Percentiles rank a stretch among this genome's conserved stretches.
Evolutionary conservation across 2,888 invertebrate species (phyloP).

Genomic region (Carterocephalus palaemon): DNA sequence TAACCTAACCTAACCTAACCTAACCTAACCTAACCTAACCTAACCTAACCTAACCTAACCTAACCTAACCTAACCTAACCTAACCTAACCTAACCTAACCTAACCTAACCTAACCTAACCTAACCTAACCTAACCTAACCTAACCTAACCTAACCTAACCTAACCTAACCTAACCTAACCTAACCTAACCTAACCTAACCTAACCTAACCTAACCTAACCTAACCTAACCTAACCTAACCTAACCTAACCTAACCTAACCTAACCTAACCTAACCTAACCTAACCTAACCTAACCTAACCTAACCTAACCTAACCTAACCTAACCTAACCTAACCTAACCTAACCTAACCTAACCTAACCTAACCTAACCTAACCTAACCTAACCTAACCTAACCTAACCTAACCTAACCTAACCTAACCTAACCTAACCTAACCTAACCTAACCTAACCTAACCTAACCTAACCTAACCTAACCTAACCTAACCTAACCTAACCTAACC

Average conservation of each 20-base stretch:
- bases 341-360: conserved; percentile 11
- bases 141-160: conserved; percentile 32
- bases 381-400: conserved; percentile 4
- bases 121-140: conserved; percentile 31
- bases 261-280: conserved; percentile 18
- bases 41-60: conserved; percentile 25
- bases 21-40: conserved; percentile 26
- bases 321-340: conserved; percentile 10
- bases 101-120: conserved; percentile 30
- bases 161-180: conserved; percentile 26
- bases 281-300: conserved; percentile 20
- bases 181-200: conserved; percentile 30
- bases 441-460: not conserved
- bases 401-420: conserved; percentile 11
- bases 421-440: conserved; percentile 12
- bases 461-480: not conserved
- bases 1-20: conserved; percentile 26
- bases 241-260: conserved; percentile 15
- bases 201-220: conserved; percentile 32
- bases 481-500: conserved; percentile 13
- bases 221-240: conserved; percentile 26
- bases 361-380: conserved; percentile 5
- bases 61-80: conserved; percentile 31
- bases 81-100: conserved; percentile 32
- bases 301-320: conserved; percentile 12